A percentile compares a stretch with the other conserved stretches of the same genome.
phyloP scores from a whole-genome alignment of 2,888 invertebrate genomes.

The Harpalus rubripes region DNA sequence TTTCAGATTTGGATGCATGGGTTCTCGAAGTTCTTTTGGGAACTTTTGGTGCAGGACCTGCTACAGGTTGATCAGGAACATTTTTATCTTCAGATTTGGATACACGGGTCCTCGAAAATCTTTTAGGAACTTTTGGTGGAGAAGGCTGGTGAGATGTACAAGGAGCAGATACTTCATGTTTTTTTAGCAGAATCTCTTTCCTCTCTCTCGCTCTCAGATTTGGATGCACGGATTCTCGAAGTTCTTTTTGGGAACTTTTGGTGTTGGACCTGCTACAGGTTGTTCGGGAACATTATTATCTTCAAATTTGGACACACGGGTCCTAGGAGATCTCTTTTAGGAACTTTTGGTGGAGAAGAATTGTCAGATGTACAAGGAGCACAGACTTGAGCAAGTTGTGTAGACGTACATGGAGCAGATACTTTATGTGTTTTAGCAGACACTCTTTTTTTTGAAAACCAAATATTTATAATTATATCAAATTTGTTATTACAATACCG shows the following conservation, averaged over 20 bases:
- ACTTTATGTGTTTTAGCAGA: too few relatives aligned
- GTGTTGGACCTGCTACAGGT: background rate
- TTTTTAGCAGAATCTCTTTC: conserved; percentile 66
- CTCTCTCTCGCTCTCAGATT: conserved; percentile 69
- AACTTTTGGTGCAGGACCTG: conserved; percentile 15
- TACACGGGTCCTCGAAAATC: conserved; percentile 47
- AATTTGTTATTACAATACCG: too few relatives aligned
- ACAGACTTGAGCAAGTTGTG: too few relatives aligned
- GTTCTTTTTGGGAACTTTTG: background rate
- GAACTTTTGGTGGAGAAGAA: conserved; percentile 49
- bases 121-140: background rate
- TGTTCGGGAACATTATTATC: conserved; percentile 68
- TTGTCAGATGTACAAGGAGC: too few relatives aligned
- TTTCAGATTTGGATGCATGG: conserved; percentile 58
- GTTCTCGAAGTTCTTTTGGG: conserved; percentile 34
- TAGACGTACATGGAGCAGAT: too few relatives aligned
- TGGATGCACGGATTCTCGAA: conserved; percentile 55
- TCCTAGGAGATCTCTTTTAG: conserved; percentile 31
- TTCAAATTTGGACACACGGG: conserved; percentile 60
- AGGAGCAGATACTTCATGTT: too few relatives aligned
- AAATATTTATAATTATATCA: too few relatives aligned
- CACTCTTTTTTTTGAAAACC: too few relatives aligned
- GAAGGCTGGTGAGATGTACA: too few relatives aligned
- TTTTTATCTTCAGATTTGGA: conserved; percentile 69
- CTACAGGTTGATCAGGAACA: conserved; percentile 20